Evolutionary conservation across 2,888 invertebrate genomes (phyloP), one percentile per base, ranked within the genome.

Genomic region (Pandemis cinnamomeana): DNA sequence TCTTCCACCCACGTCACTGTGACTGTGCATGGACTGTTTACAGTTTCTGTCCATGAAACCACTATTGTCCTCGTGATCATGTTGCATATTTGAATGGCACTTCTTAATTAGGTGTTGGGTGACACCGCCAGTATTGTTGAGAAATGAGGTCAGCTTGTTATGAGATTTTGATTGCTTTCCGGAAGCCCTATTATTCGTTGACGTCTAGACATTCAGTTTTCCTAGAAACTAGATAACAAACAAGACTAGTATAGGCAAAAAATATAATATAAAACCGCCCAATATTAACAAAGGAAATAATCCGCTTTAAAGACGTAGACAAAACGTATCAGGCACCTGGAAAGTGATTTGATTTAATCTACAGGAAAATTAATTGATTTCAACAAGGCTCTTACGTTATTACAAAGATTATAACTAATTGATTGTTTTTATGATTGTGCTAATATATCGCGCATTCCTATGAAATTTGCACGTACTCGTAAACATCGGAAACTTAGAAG

Each of bases 101-200:
- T 70, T 69, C 67, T 69, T 67, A 70, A 72, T 76, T 71, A 75
- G 76, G 77, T 77, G 62, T 80, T 73, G 71, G 27, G 71, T 77
- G 76, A 69, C 78, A 74, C 71, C 63, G 62, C 70, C 66, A 72
- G 58, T 75, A 63, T 72, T 77, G 72, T 72, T 48, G 58, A 71
- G 77, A 75, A 76, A 73, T 71, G 64, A 77, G 75, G 77, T 74
- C 71, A 75, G 66, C 63, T 76, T 77, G 77, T 76, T 78, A 72
- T 75, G 75, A 60, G 61, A 72, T 72, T 75, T 72, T 62, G 69
- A 75, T 75, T 75, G 72, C 72, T 75, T 75, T 75, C 69, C 67
- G 69, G 75, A 75, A 75, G 72, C 66, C 72, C 69, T 71, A 70
- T 71, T 61, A 67, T 55, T 55, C 71, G 11, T 64, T 51, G 44